phyloP scores from a whole-genome alignment of 2,888 invertebrate species.

The Rhamphomyia laevipes region DNA sequence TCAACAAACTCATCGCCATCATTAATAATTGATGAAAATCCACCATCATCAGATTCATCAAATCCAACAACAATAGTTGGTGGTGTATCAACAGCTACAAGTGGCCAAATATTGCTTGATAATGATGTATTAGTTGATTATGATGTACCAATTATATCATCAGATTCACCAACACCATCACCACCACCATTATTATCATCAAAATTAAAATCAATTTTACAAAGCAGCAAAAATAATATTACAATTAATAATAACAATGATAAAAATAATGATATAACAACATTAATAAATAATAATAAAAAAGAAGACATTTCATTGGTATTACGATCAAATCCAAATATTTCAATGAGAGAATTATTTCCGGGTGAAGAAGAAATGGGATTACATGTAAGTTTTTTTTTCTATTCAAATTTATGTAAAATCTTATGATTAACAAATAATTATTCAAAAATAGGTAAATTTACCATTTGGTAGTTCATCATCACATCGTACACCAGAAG shows the following conservation, averaged over 20 bases:
- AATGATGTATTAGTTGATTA: slow-evolving; percentile 29
- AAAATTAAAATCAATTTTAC: slow-evolving; percentile 34
- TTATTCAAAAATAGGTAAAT: slow-evolving; percentile 43
- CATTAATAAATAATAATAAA: background rate
- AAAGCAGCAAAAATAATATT: slow-evolving; percentile 16
- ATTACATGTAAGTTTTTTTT: slow-evolving; percentile 36
- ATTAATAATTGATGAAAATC: slow-evolving; percentile 14
- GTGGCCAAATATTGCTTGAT: slow-evolving; percentile 23
- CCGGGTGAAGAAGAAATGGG: slow-evolving; percentile 76
- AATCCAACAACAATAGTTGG: slow-evolving; percentile 2
- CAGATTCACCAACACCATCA: slow-evolving; percentile 15
- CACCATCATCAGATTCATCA: slow-evolving; percentile 4
- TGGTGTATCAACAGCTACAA: slow-evolving; percentile 3
- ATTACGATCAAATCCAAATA: slow-evolving; percentile 54
- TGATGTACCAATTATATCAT: slow-evolving; percentile 26
- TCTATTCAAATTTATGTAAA: background rate
- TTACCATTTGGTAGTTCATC: slow-evolving; percentile 53
- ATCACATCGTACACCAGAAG: slow-evolving; percentile 56
- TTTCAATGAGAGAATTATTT: slow-evolving; percentile 63
- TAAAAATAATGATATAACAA: no score
- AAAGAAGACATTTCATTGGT: slow-evolving; percentile 31
- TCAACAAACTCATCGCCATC: slow-evolving; percentile 20
- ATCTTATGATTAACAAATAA: background rate
- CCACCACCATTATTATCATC: slow-evolving; percentile 19
- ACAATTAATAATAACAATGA: background rate